Base-by-base conservation (phyloP, 1,140 invertebrate genomes). In the Musca vetustissima region DNA sequence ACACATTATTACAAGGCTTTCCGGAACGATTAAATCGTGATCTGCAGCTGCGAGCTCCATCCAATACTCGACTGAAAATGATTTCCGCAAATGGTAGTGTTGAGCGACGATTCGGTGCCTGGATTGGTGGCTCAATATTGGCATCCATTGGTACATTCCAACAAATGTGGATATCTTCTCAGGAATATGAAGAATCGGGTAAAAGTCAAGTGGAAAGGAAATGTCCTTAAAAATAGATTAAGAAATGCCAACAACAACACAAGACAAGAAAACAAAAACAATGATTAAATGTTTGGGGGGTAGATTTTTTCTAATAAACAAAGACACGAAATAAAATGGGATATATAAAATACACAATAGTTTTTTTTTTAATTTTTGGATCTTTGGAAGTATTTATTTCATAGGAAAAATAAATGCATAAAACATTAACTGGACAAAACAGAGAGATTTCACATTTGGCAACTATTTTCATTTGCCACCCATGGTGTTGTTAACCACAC, bases 111-210 rank as follows among this genome's bases (percentile, higher is more conserved):
- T 98, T 95, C 84, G 95, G 95, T 24, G 92, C 95, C 8, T 98
- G 96, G 96, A 97, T 98, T 69, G 96, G 96, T 50, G 96, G 96
- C 0, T 98, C 96, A 0, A 98, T 98, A 72, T 83, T 98, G 24
- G 96, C 94, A 0, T 98, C 95, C 0, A 89, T 98, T 71, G 95
- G 96, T 25, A 95, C 95, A 9, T 98, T 98, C 85, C 96, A 98
- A 80, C 96, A 98, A 84, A 96, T 98, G 93, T 98, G 96, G 96
- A 93, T 98, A 69, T 96, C 94, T 0, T 95, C 95, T 73, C 95
- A 97, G 81, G 96, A 98, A 82, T 98, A 98, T 84, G 95, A 98
- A 75, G 96, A 98, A 80, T 91, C 90, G 1, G 96, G 96, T 2
- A 96, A 96, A 77, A 87, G 89, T 21, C 94, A 96, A 82, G 91